These are phyloP conservation scores for Ommatoiulus sabulosus DNA, from an alignment of 2,888 invertebrate genomes.

Conservation along the genomic window DNA sequence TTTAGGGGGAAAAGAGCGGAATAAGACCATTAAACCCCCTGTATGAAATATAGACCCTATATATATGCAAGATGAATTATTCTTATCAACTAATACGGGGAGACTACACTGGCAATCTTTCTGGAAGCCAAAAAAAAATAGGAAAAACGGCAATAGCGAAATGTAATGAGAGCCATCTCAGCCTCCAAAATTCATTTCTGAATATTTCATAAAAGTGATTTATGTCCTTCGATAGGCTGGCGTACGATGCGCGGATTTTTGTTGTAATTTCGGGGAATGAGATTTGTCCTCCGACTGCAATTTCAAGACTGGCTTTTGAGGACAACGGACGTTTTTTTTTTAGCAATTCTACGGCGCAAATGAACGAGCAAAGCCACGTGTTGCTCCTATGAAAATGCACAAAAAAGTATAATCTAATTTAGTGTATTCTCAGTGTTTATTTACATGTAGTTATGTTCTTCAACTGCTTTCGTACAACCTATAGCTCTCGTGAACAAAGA, in stretches of 20 bases:
- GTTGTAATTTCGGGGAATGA: not conserved
- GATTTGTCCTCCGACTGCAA: not conserved
- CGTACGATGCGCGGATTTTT: not conserved
- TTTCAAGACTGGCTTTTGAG: not conserved
- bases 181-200: conserved; percentile 21
- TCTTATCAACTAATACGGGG: conserved; percentile 23
- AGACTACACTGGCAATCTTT: not conserved
- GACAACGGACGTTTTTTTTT: not conserved
- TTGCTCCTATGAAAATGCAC: not conserved
- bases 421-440: not conserved
- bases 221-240: not conserved
- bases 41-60: conserved; percentile 26
- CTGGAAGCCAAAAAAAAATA: not conserved
- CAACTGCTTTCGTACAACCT: too few relatives aligned
- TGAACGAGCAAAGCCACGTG: not conserved
- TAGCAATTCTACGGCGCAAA: not conserved
- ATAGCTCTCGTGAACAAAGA: too few relatives aligned
- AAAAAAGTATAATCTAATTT: not conserved
- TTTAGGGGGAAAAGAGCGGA: conserved; percentile 27
- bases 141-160: not conserved
- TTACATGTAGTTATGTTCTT: too few relatives aligned
- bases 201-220: conserved; percentile 47
- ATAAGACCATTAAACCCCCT: conserved; percentile 17
- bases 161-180: conserved; percentile 22
- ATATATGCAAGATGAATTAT: conserved; percentile 42